Evolutionary conservation across 2,113 vertebrate species (phyloP), one percentile per base, ranked within the genome.

Genomic region (Proteles cristata): DNA sequence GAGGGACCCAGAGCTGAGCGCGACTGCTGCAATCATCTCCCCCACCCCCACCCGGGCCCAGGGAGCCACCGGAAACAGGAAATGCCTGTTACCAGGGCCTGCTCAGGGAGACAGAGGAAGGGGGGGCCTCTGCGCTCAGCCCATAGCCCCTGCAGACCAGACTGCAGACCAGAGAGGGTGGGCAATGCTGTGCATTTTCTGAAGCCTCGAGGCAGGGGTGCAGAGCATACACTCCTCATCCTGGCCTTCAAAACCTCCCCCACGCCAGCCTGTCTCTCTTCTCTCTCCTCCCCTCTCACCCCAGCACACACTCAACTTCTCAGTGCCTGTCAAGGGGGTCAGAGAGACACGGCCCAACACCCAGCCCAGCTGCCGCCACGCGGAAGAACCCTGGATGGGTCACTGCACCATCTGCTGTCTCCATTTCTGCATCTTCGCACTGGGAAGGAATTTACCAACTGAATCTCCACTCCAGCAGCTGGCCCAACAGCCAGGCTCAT

Each of bases 61-160:
- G 73, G 96, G 95, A 97, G 85, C 45, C 0, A 65, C 96, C 82
- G 96, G 98, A 97, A 98, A 98, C 98, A 97, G 97, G 97, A 97
- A 98, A 96, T 80, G 97, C 92, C 97, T 97, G 95, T 83, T 74
- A 94, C 94, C 71, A 15, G 48, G 65, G 94, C 84, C 76, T 93
- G 88, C 35, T 48, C 23, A 86, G 84, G 81, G 92, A 95, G 95
- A 86, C 19, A 79, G 63, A 79, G 28, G 85, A 39, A 28, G 16
- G 45, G 33, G 33, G 82, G 26, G 28, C 58, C 61, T 55, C 39
- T 21, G 61, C 11, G 1, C 71, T 85, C 86, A 80, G 55, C 48
- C 55, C 31, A 69, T 28, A 35, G 80, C 91, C 76, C 97, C 89
- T 85, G 39, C 39, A 39, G 39, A 39, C 39, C 39, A 39, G 48